These are phyloP conservation scores for Morelia viridis DNA, from an alignment of 2,797 vertebrate species.

Conservation along the genomic window DNA sequence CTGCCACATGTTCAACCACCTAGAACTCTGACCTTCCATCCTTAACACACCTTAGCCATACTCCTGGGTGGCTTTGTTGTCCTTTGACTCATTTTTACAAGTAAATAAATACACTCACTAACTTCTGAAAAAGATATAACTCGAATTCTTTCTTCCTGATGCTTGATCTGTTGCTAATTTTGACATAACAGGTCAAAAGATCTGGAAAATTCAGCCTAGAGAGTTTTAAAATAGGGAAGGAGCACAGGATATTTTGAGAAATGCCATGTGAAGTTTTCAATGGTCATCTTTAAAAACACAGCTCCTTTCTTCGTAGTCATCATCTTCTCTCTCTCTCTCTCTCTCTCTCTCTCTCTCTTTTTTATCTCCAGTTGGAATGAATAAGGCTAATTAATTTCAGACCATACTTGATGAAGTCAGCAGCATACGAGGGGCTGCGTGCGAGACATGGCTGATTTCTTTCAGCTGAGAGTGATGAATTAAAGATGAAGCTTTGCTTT, in stretches of 20 bases:
- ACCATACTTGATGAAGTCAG: conserved; percentile 84
- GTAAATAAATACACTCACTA: conserved; percentile 28
- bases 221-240: conserved; percentile 59
- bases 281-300: conserved; percentile 79
- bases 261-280: conserved; percentile 76
- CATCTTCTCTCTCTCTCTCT: not conserved
- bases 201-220: conserved; percentile 74
- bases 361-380: conserved; percentile 77
- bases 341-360: conserved; percentile 36
- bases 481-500: conserved; percentile 82
- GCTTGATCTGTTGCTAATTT: conserved; percentile 61
- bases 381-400: conserved; percentile 85
- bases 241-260: conserved; percentile 68
- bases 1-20: no score
- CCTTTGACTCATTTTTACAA: conserved; percentile 49
- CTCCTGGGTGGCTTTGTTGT: not conserved
- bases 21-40: not conserved
- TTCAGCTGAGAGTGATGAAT: conserved; percentile 84
- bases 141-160: conserved; percentile 31
- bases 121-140: conserved; percentile 49
- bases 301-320: conserved; percentile 71
- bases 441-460: conserved; percentile 84
- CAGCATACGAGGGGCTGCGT: conserved; percentile 77
- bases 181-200: conserved; percentile 66
- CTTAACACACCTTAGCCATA: not conserved